These are phyloP conservation scores for Xanthorhoe spadicearia DNA, from an alignment of 2,888 invertebrate species.

Conservation along the genomic window DNA sequence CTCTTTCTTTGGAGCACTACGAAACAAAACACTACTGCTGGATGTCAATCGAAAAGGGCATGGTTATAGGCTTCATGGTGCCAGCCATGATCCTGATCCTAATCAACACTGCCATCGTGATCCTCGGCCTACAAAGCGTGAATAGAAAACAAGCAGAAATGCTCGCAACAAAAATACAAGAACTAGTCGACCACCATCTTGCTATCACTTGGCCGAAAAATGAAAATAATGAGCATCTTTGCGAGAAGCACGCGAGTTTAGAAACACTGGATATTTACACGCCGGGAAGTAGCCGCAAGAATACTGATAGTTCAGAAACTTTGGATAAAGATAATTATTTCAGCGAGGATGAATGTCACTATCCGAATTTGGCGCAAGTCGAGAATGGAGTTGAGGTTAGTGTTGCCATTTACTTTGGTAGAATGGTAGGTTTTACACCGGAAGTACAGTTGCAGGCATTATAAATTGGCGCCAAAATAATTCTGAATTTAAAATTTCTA, in stretches of 20 bases:
- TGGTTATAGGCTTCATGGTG: slow-evolving; percentile 90
- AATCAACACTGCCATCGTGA: slow-evolving; percentile 85
- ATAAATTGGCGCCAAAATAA: slow-evolving; percentile 8
- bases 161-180: slow-evolving; percentile 75
- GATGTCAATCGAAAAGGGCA: slow-evolving; percentile 91
- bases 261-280: slow-evolving; percentile 73
- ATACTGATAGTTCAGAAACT: slow-evolving; percentile 76
- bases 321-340: slow-evolving; percentile 71
- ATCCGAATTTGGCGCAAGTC: slow-evolving; percentile 59
- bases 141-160: slow-evolving; percentile 78
- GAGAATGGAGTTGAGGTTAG: slow-evolving; percentile 67
- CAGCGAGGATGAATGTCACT: slow-evolving; percentile 74
- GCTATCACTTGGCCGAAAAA: slow-evolving; percentile 69
- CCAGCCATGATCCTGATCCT: slow-evolving; percentile 88
- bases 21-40: slow-evolving; percentile 90
- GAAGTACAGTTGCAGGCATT: no score
- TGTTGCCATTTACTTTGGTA: slow-evolving; percentile 32
- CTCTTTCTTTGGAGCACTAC: slow-evolving; percentile 88
- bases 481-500: background rate
- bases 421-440: slow-evolving; percentile 30
- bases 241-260: slow-evolving; percentile 65
- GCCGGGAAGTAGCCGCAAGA: slow-evolving; percentile 73
- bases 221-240: slow-evolving; percentile 51
- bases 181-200: slow-evolving; percentile 73
- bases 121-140: slow-evolving; percentile 81